Conservation (phyloP, 2,888 invertebrate genomes). For the Hyposoter dolosus region DNA sequence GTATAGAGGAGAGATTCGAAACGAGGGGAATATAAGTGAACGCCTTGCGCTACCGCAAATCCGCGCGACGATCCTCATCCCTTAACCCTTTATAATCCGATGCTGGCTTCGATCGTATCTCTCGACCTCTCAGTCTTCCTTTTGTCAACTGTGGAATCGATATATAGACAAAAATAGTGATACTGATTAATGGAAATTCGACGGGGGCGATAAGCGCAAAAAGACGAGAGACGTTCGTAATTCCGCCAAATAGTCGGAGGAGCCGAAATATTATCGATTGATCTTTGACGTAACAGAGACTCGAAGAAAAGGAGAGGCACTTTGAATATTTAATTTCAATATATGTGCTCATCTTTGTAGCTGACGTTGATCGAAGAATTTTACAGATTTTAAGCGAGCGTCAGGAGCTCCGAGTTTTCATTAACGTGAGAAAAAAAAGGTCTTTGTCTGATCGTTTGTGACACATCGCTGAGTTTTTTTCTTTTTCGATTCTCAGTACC, state of each 20-base stretch:
- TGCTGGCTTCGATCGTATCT: constrained; percentile 24
- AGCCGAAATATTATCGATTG: not conserved
- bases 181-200: constrained; percentile 63
- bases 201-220: constrained; percentile 51
- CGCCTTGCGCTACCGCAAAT: constrained; percentile 58
- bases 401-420: constrained; percentile 32
- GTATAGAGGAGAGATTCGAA: constrained; percentile 50
- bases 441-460: constrained; percentile 52
- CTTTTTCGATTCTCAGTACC: constrained; percentile 53
- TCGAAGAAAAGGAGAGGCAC: not conserved
- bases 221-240: constrained; percentile 14
- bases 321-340: not conserved
- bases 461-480: constrained; percentile 51
- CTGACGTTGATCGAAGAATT: constrained; percentile 17
- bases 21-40: constrained; percentile 46
- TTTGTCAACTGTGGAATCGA: constrained; percentile 56
- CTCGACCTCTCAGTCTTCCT: constrained; percentile 23
- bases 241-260: not conserved
- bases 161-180: constrained; percentile 60
- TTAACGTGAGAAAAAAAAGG: constrained; percentile 21
- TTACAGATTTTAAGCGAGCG: constrained; percentile 17
- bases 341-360: constrained; percentile 1
- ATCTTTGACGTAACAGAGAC: not conserved
- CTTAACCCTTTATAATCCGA: constrained; percentile 59
- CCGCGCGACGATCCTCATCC: constrained; percentile 49